phyloP scores from a whole-genome alignment of 2,797 vertebrate genomes.

The Gallinago stenura region DNA sequence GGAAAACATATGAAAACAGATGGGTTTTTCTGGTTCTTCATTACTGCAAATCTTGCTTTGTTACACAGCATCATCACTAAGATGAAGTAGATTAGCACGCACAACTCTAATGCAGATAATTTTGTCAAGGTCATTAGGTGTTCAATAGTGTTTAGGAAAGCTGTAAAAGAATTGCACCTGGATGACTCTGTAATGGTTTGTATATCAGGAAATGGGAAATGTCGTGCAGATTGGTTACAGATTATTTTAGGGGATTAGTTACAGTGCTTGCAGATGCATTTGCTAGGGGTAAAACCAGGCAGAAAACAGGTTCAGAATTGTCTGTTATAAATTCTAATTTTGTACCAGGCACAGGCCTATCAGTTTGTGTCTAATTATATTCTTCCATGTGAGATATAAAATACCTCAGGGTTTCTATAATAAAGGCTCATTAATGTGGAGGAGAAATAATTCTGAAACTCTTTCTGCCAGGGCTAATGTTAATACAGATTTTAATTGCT shows the following conservation, averaged over 20 bases:
- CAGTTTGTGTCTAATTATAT: constrained; percentile 81
- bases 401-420: constrained; percentile 78
- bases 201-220: constrained; percentile 54
- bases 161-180: constrained; percentile 66
- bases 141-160: constrained; percentile 72
- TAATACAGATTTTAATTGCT: constrained; percentile 79
- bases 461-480: constrained; percentile 75
- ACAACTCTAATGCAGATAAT: constrained; percentile 64
- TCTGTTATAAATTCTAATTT: constrained; percentile 75
- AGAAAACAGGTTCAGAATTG: constrained; percentile 69
- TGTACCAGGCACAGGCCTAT: constrained; percentile 69
- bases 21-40: constrained; percentile 16
- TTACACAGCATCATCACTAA: background rate
- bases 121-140: constrained; percentile 76
- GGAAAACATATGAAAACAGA: constrained; percentile 31
- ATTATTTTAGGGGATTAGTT: constrained; percentile 77
- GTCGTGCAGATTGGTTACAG: constrained; percentile 59
- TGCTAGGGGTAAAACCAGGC: constrained; percentile 55
- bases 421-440: constrained; percentile 77
- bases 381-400: constrained; percentile 78
- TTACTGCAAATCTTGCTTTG: constrained; percentile 49
- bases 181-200: constrained; percentile 60
- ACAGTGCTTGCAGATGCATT: constrained; percentile 63
- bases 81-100: constrained; percentile 48
- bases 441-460: constrained; percentile 77